Conservation (phyloP, 2,113 vertebrate genomes). For the Carollia perspicillata region DNA sequence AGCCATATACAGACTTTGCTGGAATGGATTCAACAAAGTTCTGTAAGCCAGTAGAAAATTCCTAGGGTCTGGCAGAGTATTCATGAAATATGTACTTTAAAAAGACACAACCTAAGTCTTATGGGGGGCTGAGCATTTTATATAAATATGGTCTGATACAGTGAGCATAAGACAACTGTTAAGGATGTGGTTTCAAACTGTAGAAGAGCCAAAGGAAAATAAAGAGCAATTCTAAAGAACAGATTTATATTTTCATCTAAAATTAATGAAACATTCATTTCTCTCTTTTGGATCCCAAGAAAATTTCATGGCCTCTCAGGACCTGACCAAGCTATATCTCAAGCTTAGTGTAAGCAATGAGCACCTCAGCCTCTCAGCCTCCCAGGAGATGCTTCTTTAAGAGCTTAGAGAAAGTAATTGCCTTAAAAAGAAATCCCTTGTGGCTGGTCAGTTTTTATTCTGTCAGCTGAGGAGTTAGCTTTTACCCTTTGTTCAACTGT, state of each 20-base stretch:
- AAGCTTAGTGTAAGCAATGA: background rate
- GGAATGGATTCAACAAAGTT: background rate
- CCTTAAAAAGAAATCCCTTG: conserved; percentile 24
- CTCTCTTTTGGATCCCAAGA: background rate
- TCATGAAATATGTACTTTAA: background rate
- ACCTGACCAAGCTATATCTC: conserved; percentile 17
- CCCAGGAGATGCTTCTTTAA: conserved; percentile 8
- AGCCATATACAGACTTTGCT: background rate
- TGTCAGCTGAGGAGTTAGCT: background rate
- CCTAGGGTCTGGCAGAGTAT: background rate
- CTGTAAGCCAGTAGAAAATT: background rate
- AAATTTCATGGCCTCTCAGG: conserved; percentile 24
- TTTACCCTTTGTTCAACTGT: conserved; percentile 43
- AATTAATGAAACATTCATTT: conserved; percentile 42
- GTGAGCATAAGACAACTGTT: background rate
- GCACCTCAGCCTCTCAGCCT: background rate
- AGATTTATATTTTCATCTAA: conserved; percentile 54
- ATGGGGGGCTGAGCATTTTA: background rate
- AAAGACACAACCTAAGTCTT: background rate
- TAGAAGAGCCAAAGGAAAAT: conserved; percentile 24
- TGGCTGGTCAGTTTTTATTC: conserved; percentile 7
- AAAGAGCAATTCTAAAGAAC: conserved; percentile 6
- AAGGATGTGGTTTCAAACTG: conserved; percentile 27
- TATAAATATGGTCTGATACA: background rate
- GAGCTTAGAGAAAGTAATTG: conserved; percentile 13